Conservation (phyloP, 2,888 invertebrate genomes). For the Chymomyza fuscimana region DNA sequence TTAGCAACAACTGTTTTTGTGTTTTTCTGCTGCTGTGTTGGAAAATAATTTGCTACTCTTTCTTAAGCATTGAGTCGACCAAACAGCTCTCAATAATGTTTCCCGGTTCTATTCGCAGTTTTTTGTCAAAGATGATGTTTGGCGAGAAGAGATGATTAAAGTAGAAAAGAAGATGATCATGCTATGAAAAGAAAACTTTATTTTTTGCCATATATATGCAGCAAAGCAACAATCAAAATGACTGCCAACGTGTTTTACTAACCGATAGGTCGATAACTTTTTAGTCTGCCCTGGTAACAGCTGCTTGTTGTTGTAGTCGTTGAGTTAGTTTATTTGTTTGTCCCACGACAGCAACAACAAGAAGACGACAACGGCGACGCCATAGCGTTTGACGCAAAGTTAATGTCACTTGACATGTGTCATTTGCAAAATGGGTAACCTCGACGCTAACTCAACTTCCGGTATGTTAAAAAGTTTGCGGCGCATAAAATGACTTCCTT, state of each 20-base stretch:
- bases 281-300: not conserved
- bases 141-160: too few relatives aligned
- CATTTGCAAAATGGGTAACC: conserved; percentile 75
- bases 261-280: not conserved
- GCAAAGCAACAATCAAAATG: too few relatives aligned
- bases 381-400: conserved; percentile 70
- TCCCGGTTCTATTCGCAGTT: too few relatives aligned
- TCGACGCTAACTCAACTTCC: conserved; percentile 73
- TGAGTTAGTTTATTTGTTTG: conserved; percentile 63
- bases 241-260: not conserved
- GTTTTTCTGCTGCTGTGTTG: too few relatives aligned
- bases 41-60: too few relatives aligned
- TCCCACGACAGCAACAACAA: conserved; percentile 50
- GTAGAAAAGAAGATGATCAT: too few relatives aligned
- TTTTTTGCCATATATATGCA: too few relatives aligned
- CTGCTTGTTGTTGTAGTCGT: conserved; percentile 21
- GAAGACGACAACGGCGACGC: not conserved
- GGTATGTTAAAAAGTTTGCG: conserved; percentile 75
- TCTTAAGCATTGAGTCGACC: too few relatives aligned
- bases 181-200: too few relatives aligned
- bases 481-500: conserved; percentile 73
- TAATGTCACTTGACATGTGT: conserved; percentile 78
- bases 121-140: too few relatives aligned
- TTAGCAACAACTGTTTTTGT: too few relatives aligned
- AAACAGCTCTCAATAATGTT: too few relatives aligned